Evolutionary conservation across 2,888 invertebrate species (phyloP).

Genomic region (Opisthograptis luteolata): DNA sequence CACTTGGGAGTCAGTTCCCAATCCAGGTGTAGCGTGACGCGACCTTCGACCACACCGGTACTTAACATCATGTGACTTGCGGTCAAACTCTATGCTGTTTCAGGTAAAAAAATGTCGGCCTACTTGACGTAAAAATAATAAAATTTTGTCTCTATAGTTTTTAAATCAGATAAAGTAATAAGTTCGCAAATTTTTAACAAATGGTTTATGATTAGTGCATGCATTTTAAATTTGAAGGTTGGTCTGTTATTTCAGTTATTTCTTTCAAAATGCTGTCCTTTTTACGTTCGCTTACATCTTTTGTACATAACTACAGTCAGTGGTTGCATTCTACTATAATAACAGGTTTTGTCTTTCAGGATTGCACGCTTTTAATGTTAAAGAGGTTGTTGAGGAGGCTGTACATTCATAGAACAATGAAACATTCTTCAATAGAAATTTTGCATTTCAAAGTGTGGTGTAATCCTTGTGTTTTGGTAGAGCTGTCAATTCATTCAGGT

Average conservation of each 20-base stretch:
- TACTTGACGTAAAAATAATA: too few species aligned
- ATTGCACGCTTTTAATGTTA: not conserved
- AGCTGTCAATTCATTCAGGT: too few species aligned
- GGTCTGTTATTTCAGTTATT: constrained; percentile 1
- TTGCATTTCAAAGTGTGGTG: not conserved
- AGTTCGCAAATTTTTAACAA: not conserved
- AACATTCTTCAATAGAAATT: too few species aligned
- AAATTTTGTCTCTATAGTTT: too few species aligned
- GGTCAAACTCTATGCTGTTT: too few species aligned
- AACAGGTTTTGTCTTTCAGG: constrained; percentile 3
- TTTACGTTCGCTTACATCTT: not conserved
- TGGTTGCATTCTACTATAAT: not conserved
- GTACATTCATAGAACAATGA: not conserved
- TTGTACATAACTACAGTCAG: not conserved
- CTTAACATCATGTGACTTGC: too few species aligned
- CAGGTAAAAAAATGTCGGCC: too few species aligned
- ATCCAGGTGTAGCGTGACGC: too few species aligned
- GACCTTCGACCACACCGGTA: too few species aligned
- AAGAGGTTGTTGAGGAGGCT: too few species aligned
- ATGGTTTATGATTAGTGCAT: not conserved
- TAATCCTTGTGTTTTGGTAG: too few species aligned
- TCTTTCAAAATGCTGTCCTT: not conserved
- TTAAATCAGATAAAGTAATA: not conserved
- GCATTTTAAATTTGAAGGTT: constrained; percentile 1
- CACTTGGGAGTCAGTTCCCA: too few species aligned